Percentiles rank a stretch among this genome's conserved stretches.
Conservation (phyloP, 2,113 vertebrate species). For the Apodemus sylvaticus region DNA sequence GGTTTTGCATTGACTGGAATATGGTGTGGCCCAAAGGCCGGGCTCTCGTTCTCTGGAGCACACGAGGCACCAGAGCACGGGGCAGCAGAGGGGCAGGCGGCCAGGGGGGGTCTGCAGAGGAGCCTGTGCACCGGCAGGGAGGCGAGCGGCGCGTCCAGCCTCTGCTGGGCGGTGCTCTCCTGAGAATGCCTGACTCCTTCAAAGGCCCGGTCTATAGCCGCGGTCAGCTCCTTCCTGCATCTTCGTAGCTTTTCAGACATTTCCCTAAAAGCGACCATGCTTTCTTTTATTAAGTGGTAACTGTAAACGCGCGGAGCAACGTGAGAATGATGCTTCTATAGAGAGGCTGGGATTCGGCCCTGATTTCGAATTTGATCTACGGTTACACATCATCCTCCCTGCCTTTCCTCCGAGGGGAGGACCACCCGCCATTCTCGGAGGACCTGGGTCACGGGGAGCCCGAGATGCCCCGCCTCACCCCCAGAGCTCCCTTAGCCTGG, state of each 20-base stretch:
- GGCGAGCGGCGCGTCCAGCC: neutral
- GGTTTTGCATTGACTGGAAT: conserved; percentile 16
- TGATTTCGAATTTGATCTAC: too few relatives aligned
- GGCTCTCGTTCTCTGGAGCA: conserved; percentile 59
- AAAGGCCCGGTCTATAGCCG: conserved; percentile 80
- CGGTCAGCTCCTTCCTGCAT: conserved; percentile 81
- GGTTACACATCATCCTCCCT: neutral
- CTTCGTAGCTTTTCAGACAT: conserved; percentile 83
- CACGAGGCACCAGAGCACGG: neutral
- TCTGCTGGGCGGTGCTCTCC: conserved; percentile 29
- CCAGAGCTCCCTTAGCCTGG: neutral
- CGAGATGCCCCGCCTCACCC: neutral
- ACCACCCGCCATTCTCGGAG: neutral
- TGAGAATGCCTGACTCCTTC: conserved; percentile 64
- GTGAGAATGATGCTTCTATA: neutral
- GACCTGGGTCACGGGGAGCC: neutral
- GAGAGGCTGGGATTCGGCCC: neutral
- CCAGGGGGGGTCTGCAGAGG: conserved; percentile 9
- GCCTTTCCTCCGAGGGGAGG: neutral
- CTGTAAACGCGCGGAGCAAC: neutral
- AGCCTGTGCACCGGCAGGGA: neutral
- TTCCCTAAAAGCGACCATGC: conserved; percentile 66
- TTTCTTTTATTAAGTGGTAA: conserved; percentile 25
- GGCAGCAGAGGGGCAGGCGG: neutral
- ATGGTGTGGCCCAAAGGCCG: conserved; percentile 3